These are phyloP conservation scores for Bubalus kerabau DNA, from an alignment of 2,113 vertebrate genomes.

Conservation along the genomic window DNA sequence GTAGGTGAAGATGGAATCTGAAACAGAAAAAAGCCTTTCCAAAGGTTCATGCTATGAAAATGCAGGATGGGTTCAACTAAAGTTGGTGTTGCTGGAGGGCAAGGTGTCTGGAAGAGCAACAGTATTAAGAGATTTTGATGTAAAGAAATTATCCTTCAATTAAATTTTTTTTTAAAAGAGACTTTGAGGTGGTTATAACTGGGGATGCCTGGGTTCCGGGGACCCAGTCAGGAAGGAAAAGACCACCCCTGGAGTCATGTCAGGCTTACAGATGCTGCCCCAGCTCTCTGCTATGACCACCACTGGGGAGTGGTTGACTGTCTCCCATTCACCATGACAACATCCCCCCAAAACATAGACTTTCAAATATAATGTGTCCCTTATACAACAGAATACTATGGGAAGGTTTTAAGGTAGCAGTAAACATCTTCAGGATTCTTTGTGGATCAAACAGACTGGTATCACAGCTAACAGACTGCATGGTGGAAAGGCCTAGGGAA, in stretches of 20 bases:
- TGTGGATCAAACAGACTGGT: not conserved
- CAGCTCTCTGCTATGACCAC: not conserved
- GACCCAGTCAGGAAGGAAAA: not conserved
- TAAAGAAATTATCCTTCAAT: not conserved
- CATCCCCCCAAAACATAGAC: not conserved
- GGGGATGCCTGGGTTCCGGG: not conserved
- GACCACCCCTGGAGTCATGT: not conserved
- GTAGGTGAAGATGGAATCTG: not conserved
- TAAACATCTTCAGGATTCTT: not conserved
- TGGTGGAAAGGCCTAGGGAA: not conserved
- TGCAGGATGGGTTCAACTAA: not conserved
- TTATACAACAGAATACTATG: not conserved
- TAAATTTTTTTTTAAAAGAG: not conserved
- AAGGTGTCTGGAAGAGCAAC: not conserved
- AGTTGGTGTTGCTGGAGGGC: not conserved
- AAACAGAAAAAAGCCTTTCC: not conserved
- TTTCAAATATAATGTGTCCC: not conserved
- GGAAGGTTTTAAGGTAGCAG: not conserved
- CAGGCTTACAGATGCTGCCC: not conserved
- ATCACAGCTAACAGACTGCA: not conserved
- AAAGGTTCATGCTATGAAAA: not conserved
- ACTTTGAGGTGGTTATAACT: not conserved
- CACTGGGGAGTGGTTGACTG: not conserved
- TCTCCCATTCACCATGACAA: not conserved
- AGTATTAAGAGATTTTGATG: not conserved